Conservation (phyloP, 2,113 vertebrate species). For the Terrapene triunguis region DNA sequence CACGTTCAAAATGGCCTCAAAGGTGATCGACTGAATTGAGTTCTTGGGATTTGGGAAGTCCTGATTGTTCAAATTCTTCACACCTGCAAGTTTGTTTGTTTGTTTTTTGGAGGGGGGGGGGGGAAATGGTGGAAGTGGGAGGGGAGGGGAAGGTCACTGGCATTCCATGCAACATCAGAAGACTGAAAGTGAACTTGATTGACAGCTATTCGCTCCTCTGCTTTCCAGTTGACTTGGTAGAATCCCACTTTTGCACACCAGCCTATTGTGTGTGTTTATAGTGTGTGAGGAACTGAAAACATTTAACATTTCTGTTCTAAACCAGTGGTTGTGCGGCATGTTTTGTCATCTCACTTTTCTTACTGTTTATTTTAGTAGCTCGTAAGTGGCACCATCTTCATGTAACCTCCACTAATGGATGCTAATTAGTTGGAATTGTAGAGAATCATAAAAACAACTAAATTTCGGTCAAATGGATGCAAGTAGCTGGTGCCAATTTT, state of each 20-base stretch:
- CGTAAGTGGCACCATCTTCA: neutral
- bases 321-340: neutral
- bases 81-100: neutral
- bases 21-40: neutral
- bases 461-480: neutral
- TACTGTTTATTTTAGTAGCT: neutral
- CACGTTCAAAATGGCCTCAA: neutral
- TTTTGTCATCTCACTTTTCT: neutral
- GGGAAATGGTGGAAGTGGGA: too few species aligned
- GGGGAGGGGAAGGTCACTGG: neutral
- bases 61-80: neutral
- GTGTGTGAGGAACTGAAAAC: neutral
- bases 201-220: slow-evolving; percentile 8
- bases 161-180: neutral
- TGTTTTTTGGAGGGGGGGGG: too few species aligned
- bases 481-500: neutral
- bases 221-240: fast-evolving
- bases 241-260: neutral
- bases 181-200: neutral
- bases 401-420: neutral
- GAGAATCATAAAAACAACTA: neutral
- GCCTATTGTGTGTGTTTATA: neutral
- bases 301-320: neutral
- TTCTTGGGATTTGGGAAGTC: neutral
- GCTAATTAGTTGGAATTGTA: neutral